These are phyloP conservation scores for Prunella himalayana DNA, from an alignment of 2,113 vertebrate species.

Conservation along the genomic window DNA sequence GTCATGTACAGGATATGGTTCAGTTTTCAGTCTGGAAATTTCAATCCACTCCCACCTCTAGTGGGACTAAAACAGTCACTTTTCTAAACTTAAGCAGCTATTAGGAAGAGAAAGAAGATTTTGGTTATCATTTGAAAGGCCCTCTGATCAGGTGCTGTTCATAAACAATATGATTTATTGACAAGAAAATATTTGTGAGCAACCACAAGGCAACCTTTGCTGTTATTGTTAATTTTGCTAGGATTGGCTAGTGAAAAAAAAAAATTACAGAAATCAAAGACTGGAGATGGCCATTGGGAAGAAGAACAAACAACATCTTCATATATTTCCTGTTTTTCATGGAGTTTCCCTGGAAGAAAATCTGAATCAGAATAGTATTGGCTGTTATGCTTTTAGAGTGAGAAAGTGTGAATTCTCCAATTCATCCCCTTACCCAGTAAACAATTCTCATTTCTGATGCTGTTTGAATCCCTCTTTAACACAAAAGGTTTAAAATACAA, in stretches of 20 bases:
- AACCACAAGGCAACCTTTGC: not conserved
- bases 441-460: not conserved
- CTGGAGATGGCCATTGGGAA: not conserved
- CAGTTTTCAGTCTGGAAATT: not conserved
- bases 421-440: not conserved
- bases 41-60: not conserved
- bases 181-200: not conserved
- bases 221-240: not conserved
- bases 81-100: not conserved
- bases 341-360: not conserved
- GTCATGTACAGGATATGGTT: rapidly evolving
- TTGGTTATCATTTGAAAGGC: not conserved
- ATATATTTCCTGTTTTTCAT: not conserved
- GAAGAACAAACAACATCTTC: not conserved
- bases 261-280: not conserved
- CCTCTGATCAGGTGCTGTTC: not conserved
- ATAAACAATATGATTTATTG: not conserved
- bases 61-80: not conserved
- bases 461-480: not conserved
- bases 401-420: not conserved
- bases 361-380: not conserved
- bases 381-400: not conserved
- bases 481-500: not conserved
- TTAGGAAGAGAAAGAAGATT: not conserved
- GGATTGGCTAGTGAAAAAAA: not conserved